phyloP scores from a whole-genome alignment of 2,113 vertebrate species.

The Eleginops maclovinus region DNA sequence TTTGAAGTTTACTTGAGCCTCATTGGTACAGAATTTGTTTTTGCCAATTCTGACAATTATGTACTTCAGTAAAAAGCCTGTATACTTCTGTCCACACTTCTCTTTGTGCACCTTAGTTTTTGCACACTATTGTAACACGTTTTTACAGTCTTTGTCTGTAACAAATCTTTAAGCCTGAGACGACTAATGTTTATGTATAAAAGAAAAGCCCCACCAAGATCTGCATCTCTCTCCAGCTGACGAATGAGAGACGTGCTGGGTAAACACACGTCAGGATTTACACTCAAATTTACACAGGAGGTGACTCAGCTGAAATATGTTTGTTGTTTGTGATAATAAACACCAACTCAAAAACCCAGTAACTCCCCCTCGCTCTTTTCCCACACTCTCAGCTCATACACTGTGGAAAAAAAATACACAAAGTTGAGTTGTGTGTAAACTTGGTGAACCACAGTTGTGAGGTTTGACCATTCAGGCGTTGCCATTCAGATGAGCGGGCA shows the following conservation, averaged over 20 bases:
- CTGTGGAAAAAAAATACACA: conserved; percentile 25
- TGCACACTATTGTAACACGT: background rate
- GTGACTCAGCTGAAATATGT: conserved; percentile 1
- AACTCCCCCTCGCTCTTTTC: conserved; percentile 8
- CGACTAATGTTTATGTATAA: background rate
- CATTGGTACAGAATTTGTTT: background rate
- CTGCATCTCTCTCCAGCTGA: background rate
- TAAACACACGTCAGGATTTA: background rate
- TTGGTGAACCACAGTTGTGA: conserved; percentile 71
- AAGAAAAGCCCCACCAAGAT: background rate
- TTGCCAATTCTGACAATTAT: background rate
- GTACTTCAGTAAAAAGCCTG: background rate
- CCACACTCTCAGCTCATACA: conserved; percentile 28
- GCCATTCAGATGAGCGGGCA: conserved; percentile 78
- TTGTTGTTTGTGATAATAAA: background rate
- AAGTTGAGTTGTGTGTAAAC: conserved; percentile 60
- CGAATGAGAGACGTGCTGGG: background rate
- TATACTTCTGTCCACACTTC: background rate
- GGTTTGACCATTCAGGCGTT: conserved; percentile 62
- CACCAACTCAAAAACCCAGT: background rate
- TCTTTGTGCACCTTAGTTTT: background rate
- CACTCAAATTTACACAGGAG: background rate
- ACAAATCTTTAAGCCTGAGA: background rate
- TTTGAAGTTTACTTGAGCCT: background rate
- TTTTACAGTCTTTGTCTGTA: background rate